Conservation (phyloP, 2,888 invertebrate genomes). For the Agrilus biguttatus region DNA sequence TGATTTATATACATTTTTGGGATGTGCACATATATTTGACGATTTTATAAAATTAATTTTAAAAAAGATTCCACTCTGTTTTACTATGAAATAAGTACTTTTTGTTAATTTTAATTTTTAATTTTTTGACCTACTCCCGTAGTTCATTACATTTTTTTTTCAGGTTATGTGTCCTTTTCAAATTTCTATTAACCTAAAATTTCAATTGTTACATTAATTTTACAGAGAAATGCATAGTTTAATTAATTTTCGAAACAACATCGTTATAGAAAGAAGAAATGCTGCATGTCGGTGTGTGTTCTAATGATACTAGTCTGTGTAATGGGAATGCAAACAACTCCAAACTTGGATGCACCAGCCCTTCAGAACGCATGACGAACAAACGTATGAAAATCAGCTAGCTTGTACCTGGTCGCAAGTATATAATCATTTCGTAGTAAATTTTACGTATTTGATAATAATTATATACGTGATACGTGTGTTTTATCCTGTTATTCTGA, state of each 20-base stretch:
- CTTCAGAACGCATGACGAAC: constrained; percentile 22
- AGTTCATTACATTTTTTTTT: not conserved
- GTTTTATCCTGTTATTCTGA: too few species aligned
- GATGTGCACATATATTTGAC: too few species aligned
- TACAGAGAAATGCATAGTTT: not conserved
- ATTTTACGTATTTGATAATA: constrained; percentile 5
- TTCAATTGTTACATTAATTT: not conserved
- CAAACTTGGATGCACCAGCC: constrained; percentile 27
- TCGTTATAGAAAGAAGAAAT: constrained; percentile 28
- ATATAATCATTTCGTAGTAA: constrained; percentile 17
- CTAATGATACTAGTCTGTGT: constrained; percentile 19
- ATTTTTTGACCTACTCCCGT: not conserved
- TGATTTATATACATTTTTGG: too few species aligned
- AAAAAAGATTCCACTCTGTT: too few species aligned
- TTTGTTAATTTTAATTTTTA: not conserved
- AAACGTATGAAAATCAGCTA: constrained; percentile 34
- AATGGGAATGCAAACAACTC: constrained; percentile 16
- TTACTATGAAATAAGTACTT: too few species aligned
- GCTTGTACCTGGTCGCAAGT: constrained; percentile 21
- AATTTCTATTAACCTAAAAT: too few species aligned
- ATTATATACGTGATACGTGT: not conserved
- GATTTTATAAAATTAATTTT: too few species aligned
- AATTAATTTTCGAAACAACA: not conserved
- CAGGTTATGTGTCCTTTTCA: too few species aligned
- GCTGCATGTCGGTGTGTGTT: constrained; percentile 26